Evolutionary conservation across 92 coral and sea anemone species (phyloP), one percentile per base, ranked within the genome.

Genomic region (Pocillopora grandis): DNA sequence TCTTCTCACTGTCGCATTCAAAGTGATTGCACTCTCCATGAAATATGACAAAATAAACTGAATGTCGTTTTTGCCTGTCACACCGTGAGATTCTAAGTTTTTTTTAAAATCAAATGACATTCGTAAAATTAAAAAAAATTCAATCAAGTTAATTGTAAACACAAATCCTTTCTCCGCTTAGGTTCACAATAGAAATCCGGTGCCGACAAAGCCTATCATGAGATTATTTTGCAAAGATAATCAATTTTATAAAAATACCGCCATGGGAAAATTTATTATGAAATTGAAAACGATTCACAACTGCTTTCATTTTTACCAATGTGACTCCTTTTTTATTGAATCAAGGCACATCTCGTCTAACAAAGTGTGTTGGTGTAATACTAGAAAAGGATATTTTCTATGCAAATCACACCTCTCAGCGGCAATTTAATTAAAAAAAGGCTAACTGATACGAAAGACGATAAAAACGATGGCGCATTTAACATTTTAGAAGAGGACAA

Each of bases 161-260:
- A 78, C 37, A 11, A 2, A 18, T 64, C 61, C 62, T 79, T 64
- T 21, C 60, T 14, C 60, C 16, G 52, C 58, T 49, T n/a, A 65
- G 13, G 61, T 23, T 48, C 20, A 64, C 31, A 78, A 65, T 79
- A 10, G 48, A 65, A 52, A 79, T 79, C 83, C 83, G 83, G 83
- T 64, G 72, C 61, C 18, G 66, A n/a, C 83, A 55, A 61, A 7
- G 72, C 36, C 63, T 62, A 74, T 65, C 74, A 65, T 20, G 71
- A 79, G 63, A 33, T 79, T 42, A 64, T 64, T 79, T 64, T 79
- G 83, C 63, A 42, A 61, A 31, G 35, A 63, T 42, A 78, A 55
- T 2, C 2, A 48, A n/a, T 79, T n/a, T 55, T n/a, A 64, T 55
- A 16, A 49, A 11, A 74, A 12, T n/a, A 31, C 14, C n/a, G 18